Percentiles rank a stretch among this genome's conserved stretches.
These are phyloP conservation scores for Trachelipus rathkii DNA, from an alignment of 1,140 invertebrate species.

Conservation along the genomic window DNA sequence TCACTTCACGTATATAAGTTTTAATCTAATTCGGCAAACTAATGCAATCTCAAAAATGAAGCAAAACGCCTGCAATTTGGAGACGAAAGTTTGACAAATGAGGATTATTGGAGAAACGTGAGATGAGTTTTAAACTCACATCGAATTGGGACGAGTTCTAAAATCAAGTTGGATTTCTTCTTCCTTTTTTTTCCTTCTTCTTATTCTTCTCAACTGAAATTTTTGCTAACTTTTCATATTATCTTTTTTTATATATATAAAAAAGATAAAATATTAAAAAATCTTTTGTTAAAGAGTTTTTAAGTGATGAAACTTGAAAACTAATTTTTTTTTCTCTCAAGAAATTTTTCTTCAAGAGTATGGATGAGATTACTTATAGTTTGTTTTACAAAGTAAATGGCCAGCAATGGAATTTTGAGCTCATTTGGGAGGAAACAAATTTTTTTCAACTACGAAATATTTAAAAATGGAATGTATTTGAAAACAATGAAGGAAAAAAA, in stretches of 20 bases:
- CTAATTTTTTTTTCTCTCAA: too few species aligned
- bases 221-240: not conserved
- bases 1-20: not conserved
- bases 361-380: too few species aligned
- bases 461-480: too few species aligned
- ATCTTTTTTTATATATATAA: not conserved
- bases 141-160: too few species aligned
- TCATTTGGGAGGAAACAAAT: too few species aligned
- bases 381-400: too few species aligned
- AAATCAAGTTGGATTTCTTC: too few species aligned
- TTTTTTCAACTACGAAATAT: too few species aligned
- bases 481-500: too few species aligned
- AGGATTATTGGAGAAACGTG: conserved; percentile 1
- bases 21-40: conserved; percentile 8
- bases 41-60: not conserved
- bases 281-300: conserved; percentile 3
- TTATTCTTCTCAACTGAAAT: not conserved
- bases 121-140: not conserved
- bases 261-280: not conserved
- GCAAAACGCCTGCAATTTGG: not conserved
- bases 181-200: not conserved
- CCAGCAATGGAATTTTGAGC: too few species aligned
- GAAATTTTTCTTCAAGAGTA: too few species aligned
- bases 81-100: conserved; percentile 6
- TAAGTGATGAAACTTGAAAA: not conserved